Evolutionary conservation across 1,140 invertebrate species (phyloP), one percentile per base, ranked within the genome.

Genomic region (Listronotus oregonensis): DNA sequence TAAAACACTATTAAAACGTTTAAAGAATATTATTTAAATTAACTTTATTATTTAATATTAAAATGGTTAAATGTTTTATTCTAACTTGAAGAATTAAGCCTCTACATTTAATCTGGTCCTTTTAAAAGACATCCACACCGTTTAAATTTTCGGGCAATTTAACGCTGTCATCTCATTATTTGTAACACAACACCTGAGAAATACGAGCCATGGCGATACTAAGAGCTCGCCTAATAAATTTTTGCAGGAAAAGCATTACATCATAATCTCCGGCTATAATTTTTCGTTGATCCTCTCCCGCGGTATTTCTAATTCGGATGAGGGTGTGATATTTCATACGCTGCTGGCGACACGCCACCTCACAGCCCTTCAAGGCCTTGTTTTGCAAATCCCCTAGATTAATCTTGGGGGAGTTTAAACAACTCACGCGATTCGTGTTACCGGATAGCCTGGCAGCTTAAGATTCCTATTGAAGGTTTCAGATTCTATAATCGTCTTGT

Each of bases 261-360:
- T 65, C 63, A 65, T 65, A 65, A 65, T 65, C 63, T 58, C 63
- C 55, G 21, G 63, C 63, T 40, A 65, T 65, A 65, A 65, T 65
- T 65, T 58, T 58, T 65, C 52, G 54, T 54, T 50, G 44, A 51
- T 51, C 59, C 57, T 59, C 59, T 51, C 31, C 27, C 50, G 61
- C 50, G 61, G 61, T 56, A 64, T 64, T 64, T 56, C 51, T 55
- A 64, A 64, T 64, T 64, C 61, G 61, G 54, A 55, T 40, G 54
- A 56, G 61, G 61, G 61, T 64, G 61, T 64, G 61, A 64, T 64
- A 64, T 64, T 64, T 64, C 61, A 64, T 64, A 47, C 61, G 3
- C 58, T 42, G 21, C 21, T 51, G 46, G 58, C 40, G 58, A 61
- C 58, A 32, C 12, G 58, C 46, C 44, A 59, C 44, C 44, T 34